Evolutionary conservation across 2,888 invertebrate genomes (phyloP), one percentile per base, ranked within the genome.

Genomic region (Pyrocoelia pectoralis): DNA sequence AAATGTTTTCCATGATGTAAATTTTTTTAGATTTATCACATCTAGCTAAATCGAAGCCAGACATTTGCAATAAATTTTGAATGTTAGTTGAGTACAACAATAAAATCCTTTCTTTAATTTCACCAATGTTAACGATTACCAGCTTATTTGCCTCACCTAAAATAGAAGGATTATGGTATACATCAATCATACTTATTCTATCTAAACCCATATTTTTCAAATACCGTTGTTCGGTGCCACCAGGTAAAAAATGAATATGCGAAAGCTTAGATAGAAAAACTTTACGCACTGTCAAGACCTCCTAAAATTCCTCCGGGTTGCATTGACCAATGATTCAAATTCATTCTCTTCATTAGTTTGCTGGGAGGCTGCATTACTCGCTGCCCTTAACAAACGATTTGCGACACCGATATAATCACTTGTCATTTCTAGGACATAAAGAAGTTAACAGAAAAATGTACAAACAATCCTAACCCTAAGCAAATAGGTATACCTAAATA

Each of bases 331-430:
- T 17, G 33, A 52, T 33, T 33, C 33, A 33, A 52, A 52, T 38
- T 9, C 38, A 52, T 52, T 33, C 15, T 52, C 52, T 33, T 52
- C 52, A 14, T 17, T n/a, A 15, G 33, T 52, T 33, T 13, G 13
- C 28, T 52, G 52, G 8, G 52, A 13, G 28, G 52, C 29, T 8
- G 52, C 52, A 33, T 52, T 52, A 33, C 33, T 33, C 13, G 52
- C 52, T n/a, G 52, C 52, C 13, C 52, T 52, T 17, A 52, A 52
- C 38, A 52, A 15, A 33, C 14, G 52, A 33, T 52, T 13, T 24
- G 52, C 52, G 14, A 52, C 13, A 14, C 28, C 29, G 15, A 28
- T 13, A 10, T 52, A 33, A 29, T 52, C 52, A 38, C n/a, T 38
- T 10, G 33, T 52, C 52, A 52, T 52, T 48, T 48, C 48, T 48